Base-by-base conservation (phyloP, 2,888 invertebrate genomes). In the Allacma fusca region DNA sequence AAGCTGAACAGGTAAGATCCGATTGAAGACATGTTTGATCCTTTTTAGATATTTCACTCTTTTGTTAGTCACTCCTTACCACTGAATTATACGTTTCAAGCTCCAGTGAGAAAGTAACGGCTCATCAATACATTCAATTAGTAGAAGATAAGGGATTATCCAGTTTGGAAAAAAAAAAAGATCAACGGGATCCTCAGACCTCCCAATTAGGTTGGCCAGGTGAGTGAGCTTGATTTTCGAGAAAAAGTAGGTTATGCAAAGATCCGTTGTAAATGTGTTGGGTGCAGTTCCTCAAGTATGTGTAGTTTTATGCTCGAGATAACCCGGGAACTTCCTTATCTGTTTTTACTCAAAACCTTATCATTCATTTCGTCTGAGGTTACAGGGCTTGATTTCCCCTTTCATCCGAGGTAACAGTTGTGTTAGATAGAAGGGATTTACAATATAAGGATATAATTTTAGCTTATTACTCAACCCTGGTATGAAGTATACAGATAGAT, bases 221-320 rank as follows among this genome's bases (percentile, higher is more conserved):
- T 62, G 62, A 4, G 16, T 9, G 50, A n/a, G 50, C 16, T 50
- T 1, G 50, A 24, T 62, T 12, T 62, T 62, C 23, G 19, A 44
- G 21, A 26, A 21, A 16, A 74, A 75, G 19, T 75, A 50, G 75
- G 75, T 67, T 75, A 29, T 44, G 67, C 50, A 75, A 75, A 75
- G 64, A 50, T 13, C 4, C 1, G 26, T 26, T 5, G 44, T 4
- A 2, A 21, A 1, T 44, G 12, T n/a, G 1, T 70, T 62, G n/a
- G 16, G 13, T 29, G 5, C 28, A 28, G 13, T 21, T 13, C 29
- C 2, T 65, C 65, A 26, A 9, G 12, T 28, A 19, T 9, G 4
- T 2, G 24, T 26, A n/a, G n/a, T 62, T 29, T 65, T n/a, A 28
- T 28, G 9, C 9, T 28, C 5, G 29, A 29, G 65, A 65, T 65